phyloP scores from a whole-genome alignment of 1,140 invertebrate species.

The Zaprionus tsacasi region DNA sequence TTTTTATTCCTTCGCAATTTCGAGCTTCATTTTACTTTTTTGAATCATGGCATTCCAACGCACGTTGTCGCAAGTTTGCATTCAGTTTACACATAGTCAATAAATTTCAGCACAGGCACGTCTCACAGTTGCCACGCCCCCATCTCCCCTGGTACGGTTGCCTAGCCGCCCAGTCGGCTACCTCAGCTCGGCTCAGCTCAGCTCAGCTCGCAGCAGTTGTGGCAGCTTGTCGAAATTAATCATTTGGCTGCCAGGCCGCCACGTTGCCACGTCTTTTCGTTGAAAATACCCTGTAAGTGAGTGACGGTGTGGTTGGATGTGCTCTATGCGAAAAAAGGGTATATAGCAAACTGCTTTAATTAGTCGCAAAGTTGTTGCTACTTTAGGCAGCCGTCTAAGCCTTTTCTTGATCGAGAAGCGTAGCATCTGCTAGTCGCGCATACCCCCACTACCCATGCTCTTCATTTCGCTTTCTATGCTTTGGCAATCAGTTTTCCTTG shows the following conservation, averaged over 20 bases:
- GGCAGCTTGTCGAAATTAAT: constrained; percentile 81
- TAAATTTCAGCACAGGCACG: constrained; percentile 62
- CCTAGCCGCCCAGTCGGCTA: neutral
- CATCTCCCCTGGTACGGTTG: neutral
- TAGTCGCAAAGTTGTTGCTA: neutral
- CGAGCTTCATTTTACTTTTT: constrained; percentile 68
- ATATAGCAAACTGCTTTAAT: neutral
- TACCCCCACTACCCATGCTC: neutral
- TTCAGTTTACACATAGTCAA: constrained; percentile 63
- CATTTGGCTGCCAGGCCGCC: constrained; percentile 72
- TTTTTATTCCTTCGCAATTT: constrained; percentile 41
- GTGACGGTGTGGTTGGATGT: neutral
- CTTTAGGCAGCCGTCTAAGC: no score
- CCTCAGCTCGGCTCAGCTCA: constrained; percentile 17
- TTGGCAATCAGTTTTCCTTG: constrained; percentile 67
- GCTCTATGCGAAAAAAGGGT: neutral
- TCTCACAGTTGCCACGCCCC: constrained; percentile 23
- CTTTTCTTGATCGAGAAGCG: neutral
- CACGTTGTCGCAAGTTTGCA: constrained; percentile 61
- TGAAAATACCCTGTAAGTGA: constrained; percentile 5
- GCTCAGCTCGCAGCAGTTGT: constrained; percentile 76
- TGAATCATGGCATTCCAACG: constrained; percentile 70
- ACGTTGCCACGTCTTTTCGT: constrained; percentile 12
- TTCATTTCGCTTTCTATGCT: constrained; percentile 24
- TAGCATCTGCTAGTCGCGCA: neutral